Base-by-base conservation (phyloP, 2,113 vertebrate genomes). In the Nansenia antarctica region DNA sequence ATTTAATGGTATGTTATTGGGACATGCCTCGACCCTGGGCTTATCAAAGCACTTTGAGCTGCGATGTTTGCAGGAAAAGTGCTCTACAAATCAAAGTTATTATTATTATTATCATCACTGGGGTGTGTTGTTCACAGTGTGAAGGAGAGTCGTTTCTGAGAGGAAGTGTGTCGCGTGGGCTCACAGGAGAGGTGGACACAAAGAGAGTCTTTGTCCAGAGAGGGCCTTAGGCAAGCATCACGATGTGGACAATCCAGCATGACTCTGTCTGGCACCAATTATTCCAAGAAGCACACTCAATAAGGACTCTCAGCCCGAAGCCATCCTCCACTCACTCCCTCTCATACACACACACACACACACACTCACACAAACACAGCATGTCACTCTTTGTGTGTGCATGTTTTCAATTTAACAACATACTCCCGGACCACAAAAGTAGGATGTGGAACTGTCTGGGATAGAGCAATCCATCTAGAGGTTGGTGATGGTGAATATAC, bases 131-230 rank as follows among this genome's bases (percentile, higher is more conserved):
- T 12, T 61, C 59, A 74, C 39, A 26, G 32, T 35, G 60, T 18
- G 5, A 67, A 61, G 31, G 59, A 26, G 3, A 49, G 54, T 30
- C 20, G 29, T 20, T 55, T 76, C 59, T 59, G 57, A 62, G 32
- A 45, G 12, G 64, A 42, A 73, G 9, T 30, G 54, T 58, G 15
- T 0, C 32, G 37, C 22, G 39, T 22, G 22, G 5, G 39, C 14
- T 59, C 15, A 39, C 31, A 9, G 27, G 53, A n/a, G 14, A 26
- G 22, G 15, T 15, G 31, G 30, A 26, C 53, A 59, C 70, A 83
- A 11, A 75, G 29, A 79, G 22, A 34, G 24, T 8, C 7, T 7
- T 53, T 86, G 67, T 77, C 49, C 22, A 45, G 39, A 5, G 24
- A 35, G 9, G 18, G 9, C 35, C 66, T 37, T 27, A 26, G 45